Evolutionary conservation across 2,113 vertebrate genomes (phyloP).

Genomic region (Urocolius indicus): DNA sequence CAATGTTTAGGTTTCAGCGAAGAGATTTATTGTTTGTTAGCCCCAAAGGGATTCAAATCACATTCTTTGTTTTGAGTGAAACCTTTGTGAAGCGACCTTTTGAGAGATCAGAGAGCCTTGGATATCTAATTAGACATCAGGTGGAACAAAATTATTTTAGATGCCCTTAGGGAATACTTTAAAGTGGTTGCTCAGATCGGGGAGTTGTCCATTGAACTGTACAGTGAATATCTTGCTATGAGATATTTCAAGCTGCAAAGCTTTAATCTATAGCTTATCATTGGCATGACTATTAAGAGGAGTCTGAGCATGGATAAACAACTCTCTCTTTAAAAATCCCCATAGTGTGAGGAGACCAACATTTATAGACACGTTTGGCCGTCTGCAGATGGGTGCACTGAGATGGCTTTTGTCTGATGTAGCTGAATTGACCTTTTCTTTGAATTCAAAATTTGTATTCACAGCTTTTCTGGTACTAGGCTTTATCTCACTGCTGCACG

Average conservation of each 20-base stretch:
- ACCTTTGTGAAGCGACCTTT: slow-evolving; percentile 35
- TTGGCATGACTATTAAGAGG: slow-evolving; percentile 57
- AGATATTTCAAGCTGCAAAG: slow-evolving; percentile 21
- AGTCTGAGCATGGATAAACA: slow-evolving; percentile 53
- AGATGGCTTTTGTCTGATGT: not conserved
- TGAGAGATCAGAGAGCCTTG: slow-evolving; percentile 49
- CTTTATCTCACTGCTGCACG: not conserved
- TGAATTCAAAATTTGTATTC: not conserved
- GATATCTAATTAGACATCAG: slow-evolving; percentile 45
- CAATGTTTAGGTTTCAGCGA: slow-evolving; percentile 18
- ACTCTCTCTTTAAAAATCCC: slow-evolving; percentile 45
- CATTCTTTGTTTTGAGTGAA: slow-evolving; percentile 40
- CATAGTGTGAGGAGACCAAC: slow-evolving; percentile 3
- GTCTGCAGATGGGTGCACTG: not conserved
- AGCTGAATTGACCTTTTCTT: slow-evolving; percentile 7
- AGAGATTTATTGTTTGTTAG: slow-evolving; percentile 32
- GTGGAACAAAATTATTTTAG: slow-evolving; percentile 57
- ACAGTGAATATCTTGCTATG: not conserved
- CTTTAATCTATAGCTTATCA: slow-evolving; percentile 51
- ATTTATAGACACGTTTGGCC: slow-evolving; percentile 3
- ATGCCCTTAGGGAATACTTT: slow-evolving; percentile 55
- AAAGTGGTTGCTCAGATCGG: slow-evolving; percentile 63
- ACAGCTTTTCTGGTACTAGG: not conserved
- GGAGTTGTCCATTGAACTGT: slow-evolving; percentile 62
- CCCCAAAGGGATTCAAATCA: slow-evolving; percentile 31